Conservation (phyloP, 2,797 vertebrate species). For the Orientallactaga sibirica region DNA sequence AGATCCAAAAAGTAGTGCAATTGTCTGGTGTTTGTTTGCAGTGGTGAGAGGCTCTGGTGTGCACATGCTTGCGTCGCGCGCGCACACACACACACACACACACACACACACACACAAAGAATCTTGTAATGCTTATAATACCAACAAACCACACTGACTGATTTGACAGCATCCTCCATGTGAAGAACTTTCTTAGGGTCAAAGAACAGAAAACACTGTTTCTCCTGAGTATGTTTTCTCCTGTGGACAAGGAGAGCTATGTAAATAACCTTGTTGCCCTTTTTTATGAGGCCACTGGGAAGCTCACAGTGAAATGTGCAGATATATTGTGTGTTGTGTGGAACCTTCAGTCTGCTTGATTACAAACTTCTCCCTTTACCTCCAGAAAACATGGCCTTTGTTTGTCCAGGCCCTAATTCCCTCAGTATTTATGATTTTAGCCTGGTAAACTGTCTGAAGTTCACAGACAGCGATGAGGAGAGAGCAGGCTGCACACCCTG, state of each 20-base stretch:
- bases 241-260: not conserved
- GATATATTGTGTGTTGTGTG: not conserved
- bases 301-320: not conserved
- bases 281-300: conserved; percentile 19
- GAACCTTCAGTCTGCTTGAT: not conserved
- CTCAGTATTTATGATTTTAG: conserved; percentile 10
- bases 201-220: conserved; percentile 35
- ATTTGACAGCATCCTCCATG: not conserved
- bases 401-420: not conserved
- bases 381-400: not conserved
- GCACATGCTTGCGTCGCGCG: too few species aligned
- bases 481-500: not conserved
- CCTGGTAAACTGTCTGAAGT: not conserved
- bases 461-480: not conserved
- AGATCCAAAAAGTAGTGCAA: too few species aligned
- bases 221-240: not conserved
- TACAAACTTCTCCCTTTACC: not conserved
- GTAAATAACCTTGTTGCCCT: conserved; percentile 10
- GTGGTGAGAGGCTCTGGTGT: too few species aligned
- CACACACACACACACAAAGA: too few species aligned
- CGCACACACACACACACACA: too few species aligned
- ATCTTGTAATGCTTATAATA: too few species aligned
- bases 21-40: too few species aligned
- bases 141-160: not conserved
- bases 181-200: not conserved